Conservation (phyloP, 2,797 vertebrate species). For the Paramormyrops hopkinsi region DNA sequence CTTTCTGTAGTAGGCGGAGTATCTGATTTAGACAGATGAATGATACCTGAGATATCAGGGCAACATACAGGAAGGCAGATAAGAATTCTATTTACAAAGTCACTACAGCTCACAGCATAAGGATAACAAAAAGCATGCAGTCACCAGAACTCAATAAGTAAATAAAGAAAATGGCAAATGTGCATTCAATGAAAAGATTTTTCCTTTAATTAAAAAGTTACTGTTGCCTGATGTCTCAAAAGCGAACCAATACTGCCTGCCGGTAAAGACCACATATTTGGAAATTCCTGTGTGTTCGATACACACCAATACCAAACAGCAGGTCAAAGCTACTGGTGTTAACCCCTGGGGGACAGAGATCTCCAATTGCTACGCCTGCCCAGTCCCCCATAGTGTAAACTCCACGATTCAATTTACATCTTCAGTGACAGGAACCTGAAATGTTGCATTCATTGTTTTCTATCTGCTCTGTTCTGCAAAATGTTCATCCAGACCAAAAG, state of each 20-base stretch:
- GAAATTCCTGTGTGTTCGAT: background rate
- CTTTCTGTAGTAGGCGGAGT: background rate
- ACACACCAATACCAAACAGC: background rate
- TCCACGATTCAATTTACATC: background rate
- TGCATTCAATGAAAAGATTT: background rate
- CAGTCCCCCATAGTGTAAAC: background rate
- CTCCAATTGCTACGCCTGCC: background rate
- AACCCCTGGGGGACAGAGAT: background rate
- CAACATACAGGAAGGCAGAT: background rate
- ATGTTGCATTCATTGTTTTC: background rate
- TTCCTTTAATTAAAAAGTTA: background rate
- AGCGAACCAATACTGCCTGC: background rate
- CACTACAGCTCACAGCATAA: background rate
- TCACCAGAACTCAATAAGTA: background rate
- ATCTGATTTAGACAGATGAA: slow-evolving; percentile 3
- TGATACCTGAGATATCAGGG: background rate
- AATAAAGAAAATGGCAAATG: background rate
- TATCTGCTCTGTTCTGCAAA: background rate
- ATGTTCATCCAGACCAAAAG: background rate
- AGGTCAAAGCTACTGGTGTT: background rate
- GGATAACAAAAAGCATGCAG: background rate
- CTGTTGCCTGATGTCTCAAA: background rate
- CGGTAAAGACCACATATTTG: background rate
- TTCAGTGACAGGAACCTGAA: background rate
- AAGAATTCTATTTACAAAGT: background rate